A percentile compares a stretch with the other conserved stretches of the same genome.
These are phyloP conservation scores for Trachymyrmex septentrionalis DNA, from an alignment of 1,140 invertebrate genomes.

Conservation along the genomic window DNA sequence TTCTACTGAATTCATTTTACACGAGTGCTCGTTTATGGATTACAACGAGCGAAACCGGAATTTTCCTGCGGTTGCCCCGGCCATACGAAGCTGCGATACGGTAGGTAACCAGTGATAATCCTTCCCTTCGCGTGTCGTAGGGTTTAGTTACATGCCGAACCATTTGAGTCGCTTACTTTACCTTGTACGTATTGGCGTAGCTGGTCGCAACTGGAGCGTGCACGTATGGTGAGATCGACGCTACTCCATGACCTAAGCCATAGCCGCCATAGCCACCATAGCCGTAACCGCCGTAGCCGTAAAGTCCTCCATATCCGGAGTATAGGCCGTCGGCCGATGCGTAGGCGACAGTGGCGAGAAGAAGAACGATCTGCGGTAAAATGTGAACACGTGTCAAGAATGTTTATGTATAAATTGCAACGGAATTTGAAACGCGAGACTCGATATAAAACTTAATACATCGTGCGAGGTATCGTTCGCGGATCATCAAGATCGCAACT, in stretches of 20 bases:
- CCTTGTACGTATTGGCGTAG: slow-evolving; percentile 78
- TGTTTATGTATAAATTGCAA: background rate
- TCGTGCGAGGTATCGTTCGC: background rate
- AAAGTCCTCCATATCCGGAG: slow-evolving; percentile 74
- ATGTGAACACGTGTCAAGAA: background rate
- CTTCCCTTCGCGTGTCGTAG: slow-evolving; percentile 22
- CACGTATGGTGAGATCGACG: slow-evolving; percentile 63
- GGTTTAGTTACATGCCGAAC: background rate
- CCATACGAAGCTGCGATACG: background rate
- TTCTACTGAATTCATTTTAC: slow-evolving; percentile 38
- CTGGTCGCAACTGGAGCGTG: slow-evolving; percentile 80
- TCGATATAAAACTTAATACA: background rate
- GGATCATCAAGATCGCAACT: background rate
- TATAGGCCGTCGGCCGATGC: slow-evolving; percentile 79
- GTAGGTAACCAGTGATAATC: slow-evolving; percentile 44
- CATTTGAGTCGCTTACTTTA: slow-evolving; percentile 61
- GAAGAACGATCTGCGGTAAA: slow-evolving; percentile 77
- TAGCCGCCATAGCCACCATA: slow-evolving; percentile 40
- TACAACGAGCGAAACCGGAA: background rate
- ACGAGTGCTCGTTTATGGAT: slow-evolving; percentile 17
- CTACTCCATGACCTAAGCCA: slow-evolving; percentile 64
- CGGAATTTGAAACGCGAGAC: background rate
- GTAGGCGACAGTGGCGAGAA: slow-evolving; percentile 79
- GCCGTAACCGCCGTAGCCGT: slow-evolving; percentile 75
- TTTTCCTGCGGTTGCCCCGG: background rate